Conservation (phyloP, 1,140 invertebrate species). For the Paracyclopina nana region DNA sequence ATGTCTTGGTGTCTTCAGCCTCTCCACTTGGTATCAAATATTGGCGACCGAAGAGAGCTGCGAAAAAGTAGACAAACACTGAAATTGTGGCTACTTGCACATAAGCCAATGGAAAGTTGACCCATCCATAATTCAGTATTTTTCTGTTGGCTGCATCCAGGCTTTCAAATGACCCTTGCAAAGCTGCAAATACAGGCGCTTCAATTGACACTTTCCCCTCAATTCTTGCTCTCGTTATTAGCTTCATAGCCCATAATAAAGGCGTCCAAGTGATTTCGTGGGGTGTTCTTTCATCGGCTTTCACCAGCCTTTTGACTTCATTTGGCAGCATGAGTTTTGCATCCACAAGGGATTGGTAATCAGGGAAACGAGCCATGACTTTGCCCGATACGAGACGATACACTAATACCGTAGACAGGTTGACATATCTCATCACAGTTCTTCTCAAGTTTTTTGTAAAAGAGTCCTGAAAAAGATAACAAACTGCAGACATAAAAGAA, state of each 20-base stretch:
- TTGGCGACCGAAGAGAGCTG: conserved; percentile 59
- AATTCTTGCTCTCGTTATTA: conserved; percentile 18
- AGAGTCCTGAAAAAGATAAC: conserved; percentile 18
- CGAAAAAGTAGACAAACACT: conserved; percentile 30
- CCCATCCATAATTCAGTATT: conserved; percentile 31
- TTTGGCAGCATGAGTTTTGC: conserved; percentile 20
- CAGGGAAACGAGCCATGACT: conserved; percentile 28
- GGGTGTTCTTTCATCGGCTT: conserved; percentile 7
- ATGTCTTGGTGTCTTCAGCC: conserved; percentile 17
- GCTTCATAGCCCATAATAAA: conserved; percentile 19
- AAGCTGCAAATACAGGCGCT: conserved; percentile 7
- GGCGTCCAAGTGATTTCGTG: conserved; percentile 17
- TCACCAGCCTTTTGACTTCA: conserved; percentile 5
- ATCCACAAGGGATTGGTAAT: conserved; percentile 25
- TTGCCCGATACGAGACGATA: conserved; percentile 22
- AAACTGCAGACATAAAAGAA: background rate
- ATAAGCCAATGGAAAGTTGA: conserved; percentile 28
- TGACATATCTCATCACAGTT: conserved; percentile 29
- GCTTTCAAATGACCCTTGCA: background rate
- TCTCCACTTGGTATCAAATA: conserved; percentile 38
- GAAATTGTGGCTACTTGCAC: conserved; percentile 27
- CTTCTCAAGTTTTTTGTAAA: conserved; percentile 20
- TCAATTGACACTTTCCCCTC: conserved; percentile 14
- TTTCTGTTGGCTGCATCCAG: conserved; percentile 11
- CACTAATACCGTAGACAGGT: conserved; percentile 22